Evolutionary conservation across 92 coral and sea anemone species (phyloP), one percentile per base, ranked within the genome.

Genomic region (Epizoanthus ramosus): DNA sequence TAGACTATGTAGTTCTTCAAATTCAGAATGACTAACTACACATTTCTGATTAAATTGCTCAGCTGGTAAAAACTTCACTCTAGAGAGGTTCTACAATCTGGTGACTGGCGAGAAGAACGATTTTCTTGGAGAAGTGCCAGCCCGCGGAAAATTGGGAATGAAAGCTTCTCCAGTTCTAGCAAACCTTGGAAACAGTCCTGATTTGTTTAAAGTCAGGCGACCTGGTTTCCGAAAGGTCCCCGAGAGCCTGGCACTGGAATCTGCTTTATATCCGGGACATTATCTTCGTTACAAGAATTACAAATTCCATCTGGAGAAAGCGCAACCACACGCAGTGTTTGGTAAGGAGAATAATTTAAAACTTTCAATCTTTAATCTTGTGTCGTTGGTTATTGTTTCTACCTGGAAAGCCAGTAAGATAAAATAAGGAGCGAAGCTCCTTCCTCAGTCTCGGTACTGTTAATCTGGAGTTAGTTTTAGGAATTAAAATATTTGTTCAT

Each of bases 281-380:
- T 96, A 89, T 25, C 90, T 96, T 8, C 84, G 99, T 23, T 92
- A 96, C 84, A 96, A 96, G 86, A 96, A 96, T 86, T 94, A 96
- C 90, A 96, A 92, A 84, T 96, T 96, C 64, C 96, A 89, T 65
- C 81, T 96, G 92, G 96, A 96, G 68, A 88, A 87, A 64, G 81
- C 89, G 54, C 88, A 96, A 33, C 93, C 93, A 16, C 89, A 95
- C 53, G 93, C 91, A 63, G 83, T 96, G 68, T 96, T 93, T 83
- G 94, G 99, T 96, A 92, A 90, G 91, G 14, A 57, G 16, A 22
- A 23, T 6, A 53, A 16, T 0, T 6, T 21, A 35, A 5, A 24
- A 61, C 16, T 35, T 73, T 28, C 18, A 17, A n/a, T n/a, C n/a
- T n/a, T n/a, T n/a, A n/a, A n/a, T n/a, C n/a, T n/a, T n/a, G n/a